Evolutionary conservation across 2,888 invertebrate species (phyloP), one percentile per base, ranked within the genome.

Genomic region (Ennomos quercinarius): DNA sequence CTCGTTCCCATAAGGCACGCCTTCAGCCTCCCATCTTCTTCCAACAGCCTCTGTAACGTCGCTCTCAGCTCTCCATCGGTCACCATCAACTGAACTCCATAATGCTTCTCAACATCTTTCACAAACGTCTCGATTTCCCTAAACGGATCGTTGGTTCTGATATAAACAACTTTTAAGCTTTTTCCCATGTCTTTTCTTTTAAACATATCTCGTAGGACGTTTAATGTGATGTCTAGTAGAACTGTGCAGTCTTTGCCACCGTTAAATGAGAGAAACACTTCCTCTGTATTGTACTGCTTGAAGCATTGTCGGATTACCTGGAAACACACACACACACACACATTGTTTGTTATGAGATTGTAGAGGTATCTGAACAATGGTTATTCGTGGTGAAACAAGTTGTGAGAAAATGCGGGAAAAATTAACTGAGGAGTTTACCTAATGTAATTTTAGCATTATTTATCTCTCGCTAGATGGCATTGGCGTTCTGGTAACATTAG

Each of bases 241-340:
- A 96, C 98, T 0, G 99, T 99, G 81, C 99, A 99, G 89, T 99
- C 99, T 91, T 99, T 99, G 1, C 99, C 99, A 4, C 99, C 99
- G 82, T 99, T 99, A 86, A 99, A 99, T 34, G 98, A 97, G 36
- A 99, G 81, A 76, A 98, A 98, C 11, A 98, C 91, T 84, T 98
- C 96, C 54, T 96, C 93, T 13, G 95, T 81, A n/a, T 94, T 92
- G 82, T 95, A 97, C 49, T 91, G 78, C 45, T 89, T 81, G 70
- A 95, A 94, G 62, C 95, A 94, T 77, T 94, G 81, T 76, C 92
- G 87, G 53, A 96, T 90, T 60, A 94, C 84, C 95, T 96, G 83
- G 40, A 90, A 62, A 37, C 10, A 17, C 11, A 27, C 17, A 17
- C n/a, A n/a, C n/a, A n/a, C n/a, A n/a, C n/a, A n/a, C n/a, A 17